Base-by-base conservation (phyloP, 2,888 invertebrate genomes). In the Thymelicus lineola region DNA sequence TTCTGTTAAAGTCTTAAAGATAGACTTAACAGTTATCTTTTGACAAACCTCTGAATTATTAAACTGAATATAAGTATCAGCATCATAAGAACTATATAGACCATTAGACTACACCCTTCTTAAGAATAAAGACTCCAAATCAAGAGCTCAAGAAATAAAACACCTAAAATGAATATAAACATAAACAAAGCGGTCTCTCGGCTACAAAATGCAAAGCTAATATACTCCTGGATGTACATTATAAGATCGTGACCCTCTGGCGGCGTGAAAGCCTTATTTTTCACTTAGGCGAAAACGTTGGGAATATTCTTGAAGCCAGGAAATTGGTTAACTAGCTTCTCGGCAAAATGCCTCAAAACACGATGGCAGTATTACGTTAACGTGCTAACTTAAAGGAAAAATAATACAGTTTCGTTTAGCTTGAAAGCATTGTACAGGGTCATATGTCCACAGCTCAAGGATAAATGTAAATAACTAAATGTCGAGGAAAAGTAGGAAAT, bases 251-350 rank as follows among this genome's bases (percentile, higher is more conserved):
- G 55, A 55, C 55, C 55, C 55, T 17, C 10, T 7, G n/a, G 20
- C 53, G 53, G 53, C 55, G 55, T 55, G 14, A 55, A 55, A 55
- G 28, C 55, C 28, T 55, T 50, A 35, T 28, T 55, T 55, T 55
- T 55, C 55, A 55, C 55, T 53, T 20, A 53, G 53, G 53, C 53
- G 53, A 53, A 53, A 53, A 53, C 53, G 53, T 4, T 53, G 10
- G 20, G 53, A 53, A 53, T 53, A 53, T 53, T 20, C 20, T 53
- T 12, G 53, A 53, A 53, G 20, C 20, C 53, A 53, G 53, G 20
- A 53, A 53, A 53, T 53, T 53, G 53, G 53, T 20, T 53, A 53
- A 53, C 53, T 53, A 53, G 20, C 53, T 53, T 53, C 53, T 53
- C 53, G 20, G 53, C 53, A 53, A 53, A 53, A 53, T 53, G 53